Evolutionary conservation across 2,113 vertebrate genomes (phyloP).

Genomic region (Gadus macrocephalus): DNA sequence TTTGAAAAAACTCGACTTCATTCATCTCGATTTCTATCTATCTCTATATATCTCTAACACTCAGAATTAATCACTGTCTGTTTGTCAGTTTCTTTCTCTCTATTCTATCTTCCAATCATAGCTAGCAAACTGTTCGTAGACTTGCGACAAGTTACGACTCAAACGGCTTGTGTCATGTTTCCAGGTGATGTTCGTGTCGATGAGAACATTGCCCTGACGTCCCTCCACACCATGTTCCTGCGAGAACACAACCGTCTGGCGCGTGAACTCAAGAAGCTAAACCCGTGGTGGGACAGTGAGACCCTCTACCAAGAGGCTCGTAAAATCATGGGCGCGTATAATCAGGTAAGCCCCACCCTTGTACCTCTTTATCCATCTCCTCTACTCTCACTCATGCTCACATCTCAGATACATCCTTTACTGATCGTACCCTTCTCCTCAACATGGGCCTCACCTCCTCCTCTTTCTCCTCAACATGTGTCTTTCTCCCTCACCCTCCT

Average conservation of each 20-base stretch:
- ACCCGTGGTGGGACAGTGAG: slow-evolving; percentile 71
- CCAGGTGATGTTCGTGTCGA: slow-evolving; percentile 69
- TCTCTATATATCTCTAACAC: no score
- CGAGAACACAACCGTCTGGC: slow-evolving; percentile 78
- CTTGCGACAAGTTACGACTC: neutral
- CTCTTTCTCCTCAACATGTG: no score
- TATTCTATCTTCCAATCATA: no score
- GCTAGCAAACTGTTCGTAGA: no score
- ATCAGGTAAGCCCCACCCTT: slow-evolving; percentile 57
- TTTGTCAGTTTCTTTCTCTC: no score
- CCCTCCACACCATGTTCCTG: slow-evolving; percentile 72
- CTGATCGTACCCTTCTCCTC: slow-evolving; percentile 52
- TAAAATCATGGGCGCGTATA: slow-evolving; percentile 73
- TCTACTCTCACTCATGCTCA: neutral
- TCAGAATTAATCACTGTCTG: no score
- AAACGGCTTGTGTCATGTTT: neutral
- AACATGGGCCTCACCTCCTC: no score
- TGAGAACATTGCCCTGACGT: slow-evolving; percentile 70
- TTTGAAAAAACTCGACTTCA: no score
- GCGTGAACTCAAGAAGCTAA: slow-evolving; percentile 56
- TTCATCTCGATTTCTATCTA: no score
- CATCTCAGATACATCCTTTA: slow-evolving; percentile 80
- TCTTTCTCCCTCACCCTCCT: slow-evolving; percentile 33
- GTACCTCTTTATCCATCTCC: no score
- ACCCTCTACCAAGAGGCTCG: slow-evolving; percentile 72